These are phyloP conservation scores for Heliconius eleuchia DNA, from an alignment of 1,140 invertebrate genomes.

Conservation along the genomic window DNA sequence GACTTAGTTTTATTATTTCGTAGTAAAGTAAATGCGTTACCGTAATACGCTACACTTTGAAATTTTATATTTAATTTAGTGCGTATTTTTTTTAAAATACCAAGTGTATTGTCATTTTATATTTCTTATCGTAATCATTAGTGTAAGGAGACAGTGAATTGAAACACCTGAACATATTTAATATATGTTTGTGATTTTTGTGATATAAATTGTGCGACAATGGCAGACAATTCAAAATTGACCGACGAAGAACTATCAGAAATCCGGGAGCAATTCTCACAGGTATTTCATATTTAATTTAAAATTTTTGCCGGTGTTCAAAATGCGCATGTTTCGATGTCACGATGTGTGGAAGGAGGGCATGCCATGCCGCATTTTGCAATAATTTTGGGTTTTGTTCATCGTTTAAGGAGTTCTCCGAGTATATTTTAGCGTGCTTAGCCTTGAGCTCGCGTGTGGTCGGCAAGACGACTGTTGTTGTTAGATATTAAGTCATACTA, in stretches of 20 bases:
- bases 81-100: slow-evolving; percentile 39
- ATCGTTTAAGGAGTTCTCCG: slow-evolving; percentile 24
- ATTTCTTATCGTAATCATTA: slow-evolving; percentile 49
- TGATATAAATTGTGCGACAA: slow-evolving; percentile 68
- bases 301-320: slow-evolving; percentile 20
- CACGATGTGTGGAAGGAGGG: slow-evolving; percentile 2
- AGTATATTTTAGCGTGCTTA: slow-evolving; percentile 27
- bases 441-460: slow-evolving; percentile 58
- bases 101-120: slow-evolving; percentile 61
- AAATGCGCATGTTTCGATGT: slow-evolving; percentile 22
- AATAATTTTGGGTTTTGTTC: slow-evolving; percentile 21
- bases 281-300: slow-evolving; percentile 59
- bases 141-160: slow-evolving; percentile 62
- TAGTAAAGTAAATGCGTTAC: slow-evolving; percentile 41
- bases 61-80: slow-evolving; percentile 39
- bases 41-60: slow-evolving; percentile 29
- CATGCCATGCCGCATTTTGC: slow-evolving; percentile 23
- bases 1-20: slow-evolving; percentile 38
- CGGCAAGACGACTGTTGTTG: slow-evolving; percentile 12
- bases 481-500: not conserved
- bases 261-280: slow-evolving; percentile 78
- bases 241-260: slow-evolving; percentile 77
- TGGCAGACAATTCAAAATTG: slow-evolving; percentile 79
- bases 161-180: slow-evolving; percentile 39
- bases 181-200: slow-evolving; percentile 71